A percentile compares a stretch with the other conserved stretches of the same genome.
These are phyloP conservation scores for Oscheius sp. DNA, from an alignment of 2,888 invertebrate genomes.

Conservation along the genomic window DNA sequence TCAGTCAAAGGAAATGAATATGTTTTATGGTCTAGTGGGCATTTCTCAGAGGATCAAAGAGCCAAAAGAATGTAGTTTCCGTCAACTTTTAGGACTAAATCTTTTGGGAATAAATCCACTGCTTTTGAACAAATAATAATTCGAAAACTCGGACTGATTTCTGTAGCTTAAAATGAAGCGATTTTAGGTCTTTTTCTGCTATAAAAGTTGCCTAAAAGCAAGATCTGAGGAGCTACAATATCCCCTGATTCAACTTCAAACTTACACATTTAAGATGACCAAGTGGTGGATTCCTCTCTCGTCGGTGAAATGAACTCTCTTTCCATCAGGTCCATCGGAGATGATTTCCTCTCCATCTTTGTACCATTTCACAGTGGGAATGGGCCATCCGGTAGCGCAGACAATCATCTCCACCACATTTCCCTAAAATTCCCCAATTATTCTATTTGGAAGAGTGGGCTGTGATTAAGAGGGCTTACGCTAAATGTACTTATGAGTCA, in stretches of 20 bases:
- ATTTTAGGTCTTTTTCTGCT: too few species aligned
- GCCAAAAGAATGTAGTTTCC: too few species aligned
- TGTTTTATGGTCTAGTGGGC: too few species aligned
- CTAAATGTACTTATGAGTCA: neutral
- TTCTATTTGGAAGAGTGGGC: neutral
- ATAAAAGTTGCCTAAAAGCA: too few species aligned
- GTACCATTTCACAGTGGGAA: conserved; percentile 72
- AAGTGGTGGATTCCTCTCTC: conserved; percentile 68
- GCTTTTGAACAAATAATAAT: too few species aligned
- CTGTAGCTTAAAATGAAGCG: too few species aligned
- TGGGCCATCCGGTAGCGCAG: conserved; percentile 70
- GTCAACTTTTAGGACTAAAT: too few species aligned
- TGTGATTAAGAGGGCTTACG: conserved; percentile 4
- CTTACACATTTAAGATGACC: conserved; percentile 64
- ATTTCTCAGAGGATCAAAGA: too few species aligned
- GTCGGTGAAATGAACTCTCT: conserved; percentile 65
- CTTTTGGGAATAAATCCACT: too few species aligned
- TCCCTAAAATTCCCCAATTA: conserved; percentile 58
- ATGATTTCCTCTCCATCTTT: conserved; percentile 64
- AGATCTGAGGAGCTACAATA: neutral
- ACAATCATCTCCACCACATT: conserved; percentile 71
- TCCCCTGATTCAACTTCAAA: neutral
- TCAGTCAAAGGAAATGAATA: too few species aligned
- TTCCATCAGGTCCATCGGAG: conserved; percentile 63
- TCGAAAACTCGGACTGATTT: too few species aligned